Evolutionary conservation across 2,797 vertebrate species (phyloP), one percentile per base, ranked within the genome.

Genomic region (Liparis tanakae): DNA sequence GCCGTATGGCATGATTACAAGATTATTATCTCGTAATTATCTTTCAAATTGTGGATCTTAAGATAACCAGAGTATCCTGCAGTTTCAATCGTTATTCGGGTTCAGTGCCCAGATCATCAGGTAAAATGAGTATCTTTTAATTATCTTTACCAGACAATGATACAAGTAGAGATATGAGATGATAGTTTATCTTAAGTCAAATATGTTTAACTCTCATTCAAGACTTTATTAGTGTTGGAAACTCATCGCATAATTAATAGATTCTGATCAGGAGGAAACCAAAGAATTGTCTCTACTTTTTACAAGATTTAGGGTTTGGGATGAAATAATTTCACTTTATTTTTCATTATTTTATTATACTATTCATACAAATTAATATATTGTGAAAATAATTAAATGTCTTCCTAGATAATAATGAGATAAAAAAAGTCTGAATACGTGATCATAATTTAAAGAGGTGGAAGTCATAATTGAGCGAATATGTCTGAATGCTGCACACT

Each of bases 401-500:
- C 25, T 30, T 30, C 25, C 25, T 4, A 33, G 36, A 30, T 59
- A 9, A 18, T 34, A 7, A 51, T 8, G 5, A 34, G 20, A n/a
- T 17, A 8, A 15, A 67, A 25, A 39, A 33, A 0, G 44, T 48
- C 5, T 25, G 25, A 15, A 33, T 10, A 33, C 1, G 0, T 44
- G 37, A 36, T 14, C 4, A 55, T 6, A 53, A 10, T n/a, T 61
- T 67, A 3, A 54, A 48, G 9, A 20, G 13, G 54, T 39, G 3
- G 4, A 22, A 22, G 18, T 67, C 44, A 13, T 25, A 57, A 64
- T 14, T 15, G 10, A 39, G 12, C 14, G 7, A 66, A 53, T 48
- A 25, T 34, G 18, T 48, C 13, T n/a, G 75, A 82, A 78, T 58
- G 58, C 53, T 41, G 6, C 3, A 39, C 17, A 10, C 68, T 33